Evolutionary conservation across 2,888 invertebrate genomes (phyloP).

Genomic region (Noctua comes): DNA sequence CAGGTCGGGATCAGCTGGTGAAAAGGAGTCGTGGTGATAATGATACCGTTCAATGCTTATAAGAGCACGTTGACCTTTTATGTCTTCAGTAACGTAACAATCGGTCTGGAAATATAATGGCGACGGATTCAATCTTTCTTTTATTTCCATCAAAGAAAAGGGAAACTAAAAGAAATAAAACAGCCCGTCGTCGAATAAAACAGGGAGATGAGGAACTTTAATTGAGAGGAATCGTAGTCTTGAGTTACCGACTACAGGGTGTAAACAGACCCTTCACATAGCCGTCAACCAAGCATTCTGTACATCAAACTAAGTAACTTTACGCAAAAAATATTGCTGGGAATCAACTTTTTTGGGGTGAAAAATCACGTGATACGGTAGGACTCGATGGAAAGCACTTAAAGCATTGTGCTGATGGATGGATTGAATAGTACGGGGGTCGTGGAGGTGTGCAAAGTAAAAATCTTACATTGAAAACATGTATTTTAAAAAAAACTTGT

Average conservation of each 20-base stretch:
- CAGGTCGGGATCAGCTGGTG: not conserved
- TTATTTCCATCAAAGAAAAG: constrained; percentile 9
- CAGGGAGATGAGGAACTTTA: constrained; percentile 17
- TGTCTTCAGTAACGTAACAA: not conserved
- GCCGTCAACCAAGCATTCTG: no score
- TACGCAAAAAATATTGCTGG: no score
- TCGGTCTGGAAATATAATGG: constrained; percentile 5
- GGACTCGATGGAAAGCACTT: no score
- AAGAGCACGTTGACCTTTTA: not conserved
- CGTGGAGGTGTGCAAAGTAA: no score
- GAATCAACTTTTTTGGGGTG: no score
- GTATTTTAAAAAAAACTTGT: no score
- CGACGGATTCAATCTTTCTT: constrained; percentile 10
- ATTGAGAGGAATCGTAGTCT: not conserved
- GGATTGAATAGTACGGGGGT: no score
- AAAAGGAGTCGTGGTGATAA: not conserved
- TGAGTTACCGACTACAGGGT: not conserved
- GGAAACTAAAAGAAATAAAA: constrained; percentile 13
- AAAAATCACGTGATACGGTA: no score
- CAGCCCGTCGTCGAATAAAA: not conserved
- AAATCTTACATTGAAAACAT: no score
- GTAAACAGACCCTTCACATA: no score
- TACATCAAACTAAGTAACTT: no score
- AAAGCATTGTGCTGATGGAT: no score
- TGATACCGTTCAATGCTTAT: not conserved